These are phyloP conservation scores for Lasiurus cinereus DNA, from an alignment of 2,113 vertebrate genomes.

Conservation along the genomic window DNA sequence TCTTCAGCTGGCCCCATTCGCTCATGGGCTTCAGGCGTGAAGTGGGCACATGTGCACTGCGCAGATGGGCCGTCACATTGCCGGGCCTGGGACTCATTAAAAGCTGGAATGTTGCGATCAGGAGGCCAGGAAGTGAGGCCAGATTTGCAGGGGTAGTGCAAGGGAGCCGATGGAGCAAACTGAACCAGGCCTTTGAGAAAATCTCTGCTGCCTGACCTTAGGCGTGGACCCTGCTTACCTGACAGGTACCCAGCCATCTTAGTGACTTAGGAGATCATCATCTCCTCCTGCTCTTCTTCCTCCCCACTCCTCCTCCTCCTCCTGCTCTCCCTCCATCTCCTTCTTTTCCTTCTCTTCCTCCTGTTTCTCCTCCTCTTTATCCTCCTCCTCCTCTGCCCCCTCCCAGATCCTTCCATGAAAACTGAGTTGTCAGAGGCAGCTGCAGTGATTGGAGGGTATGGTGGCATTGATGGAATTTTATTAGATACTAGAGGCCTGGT, in stretches of 20 bases:
- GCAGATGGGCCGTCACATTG: constrained; percentile 87
- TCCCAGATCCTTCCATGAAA: too few relatives aligned
- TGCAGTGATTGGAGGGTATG: too few relatives aligned
- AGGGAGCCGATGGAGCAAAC: constrained; percentile 80
- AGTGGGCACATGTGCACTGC: constrained; percentile 85
- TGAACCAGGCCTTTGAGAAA: constrained; percentile 80
- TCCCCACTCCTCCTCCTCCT: too few relatives aligned
- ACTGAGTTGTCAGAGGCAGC: too few relatives aligned
- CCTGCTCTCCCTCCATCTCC: too few relatives aligned
- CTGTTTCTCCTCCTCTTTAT: too few relatives aligned
- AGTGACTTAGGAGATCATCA: background rate
- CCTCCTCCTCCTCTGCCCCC: too few relatives aligned
- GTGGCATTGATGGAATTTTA: too few relatives aligned
- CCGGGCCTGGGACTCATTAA: constrained; percentile 90
- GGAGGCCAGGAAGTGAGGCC: constrained; percentile 85
- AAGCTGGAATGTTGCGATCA: constrained; percentile 90
- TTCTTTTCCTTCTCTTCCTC: too few relatives aligned
- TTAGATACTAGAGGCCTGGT: too few relatives aligned
- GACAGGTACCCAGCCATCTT: constrained; percentile 52
- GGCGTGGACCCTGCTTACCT: constrained; percentile 8
- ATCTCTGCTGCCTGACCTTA: constrained; percentile 74
- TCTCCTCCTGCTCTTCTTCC: too few relatives aligned
- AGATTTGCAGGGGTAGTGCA: constrained; percentile 85
- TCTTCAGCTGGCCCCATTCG: constrained; percentile 82
- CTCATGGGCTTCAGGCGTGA: constrained; percentile 87